Conservation (phyloP, 2,888 invertebrate genomes). For the Antheraea yamamai region DNA sequence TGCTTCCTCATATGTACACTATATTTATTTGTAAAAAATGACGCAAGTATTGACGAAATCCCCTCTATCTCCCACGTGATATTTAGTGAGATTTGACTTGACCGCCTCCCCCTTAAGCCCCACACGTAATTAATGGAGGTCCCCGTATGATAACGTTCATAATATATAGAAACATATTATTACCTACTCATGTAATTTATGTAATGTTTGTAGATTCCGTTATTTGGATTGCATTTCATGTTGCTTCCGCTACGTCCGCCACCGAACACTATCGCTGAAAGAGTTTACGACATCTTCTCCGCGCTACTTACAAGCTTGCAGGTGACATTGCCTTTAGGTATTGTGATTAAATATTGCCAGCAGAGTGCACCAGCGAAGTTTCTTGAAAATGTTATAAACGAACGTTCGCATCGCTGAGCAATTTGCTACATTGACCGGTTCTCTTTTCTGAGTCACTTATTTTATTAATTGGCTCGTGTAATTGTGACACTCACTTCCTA, state of each 20-base stretch:
- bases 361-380: conserved; percentile 4
- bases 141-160: background rate
- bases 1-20: too few relatives aligned
- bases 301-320: conserved; percentile 87
- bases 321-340: conserved; percentile 59
- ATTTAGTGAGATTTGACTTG: too few relatives aligned
- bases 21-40: too few relatives aligned
- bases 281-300: conserved; percentile 84
- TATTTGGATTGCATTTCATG: conserved; percentile 88
- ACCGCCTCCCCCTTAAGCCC: too few relatives aligned
- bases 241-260: conserved; percentile 86
- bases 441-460: background rate
- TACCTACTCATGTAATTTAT: background rate
- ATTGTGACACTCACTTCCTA: background rate
- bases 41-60: too few relatives aligned
- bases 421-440: background rate
- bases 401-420: background rate
- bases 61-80: too few relatives aligned
- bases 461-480: background rate
- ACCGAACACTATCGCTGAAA: conserved; percentile 78
- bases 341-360: background rate
- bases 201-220: conserved; percentile 78
- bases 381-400: background rate
- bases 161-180: background rate
- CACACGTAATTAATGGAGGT: too few relatives aligned